Evolutionary conservation across 2,888 invertebrate species (phyloP), one percentile per base, ranked within the genome.

Genomic region (Hoplodrina ambigua): DNA sequence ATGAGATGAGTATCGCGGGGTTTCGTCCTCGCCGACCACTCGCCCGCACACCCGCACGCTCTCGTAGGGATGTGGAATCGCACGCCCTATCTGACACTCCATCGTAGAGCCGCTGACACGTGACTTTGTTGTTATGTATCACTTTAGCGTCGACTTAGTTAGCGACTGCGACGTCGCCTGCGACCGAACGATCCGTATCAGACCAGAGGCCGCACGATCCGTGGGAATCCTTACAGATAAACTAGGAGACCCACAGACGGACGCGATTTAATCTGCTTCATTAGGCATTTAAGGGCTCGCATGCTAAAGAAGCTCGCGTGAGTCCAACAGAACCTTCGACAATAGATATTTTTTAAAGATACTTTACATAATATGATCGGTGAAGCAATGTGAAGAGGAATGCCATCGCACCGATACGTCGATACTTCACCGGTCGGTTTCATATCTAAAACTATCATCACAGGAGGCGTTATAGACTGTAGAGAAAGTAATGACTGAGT

Each of bases 241-340:
- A 88, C 84, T 84, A 85, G 83, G 81, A 86, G 85, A 85, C 85
- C 82, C 87, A 85, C 87, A 89, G 89, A 88, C 88, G 86, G 86
- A 86, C 80, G 86, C 84, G 92, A 92, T 93, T 89, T 88, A 89
- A 93, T 93, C 93, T 88, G 85, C 89, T 90, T 93, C 92, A 93
- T 94, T 94, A 93, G 88, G 86, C 86, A 79, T 75, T 81, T 81
- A 84, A 83, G 85, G 77, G 58, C 72, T 81, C 84, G 86, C 84
- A 84, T 86, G 84, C 81, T 80, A 84, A 82, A 86, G 84, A 84
- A 81, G 80, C 85, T 90, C 79, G 89, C 88, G 88, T 89, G 87
- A 87, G 83, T 84, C 72, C 69, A 75, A 82, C 78, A 74, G 52
- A 66, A 61, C 74, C 66, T 75, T 81, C 46, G 69, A 86, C 81